phyloP scores from a whole-genome alignment of 2,113 vertebrate species.

The Glaucomys volans region DNA sequence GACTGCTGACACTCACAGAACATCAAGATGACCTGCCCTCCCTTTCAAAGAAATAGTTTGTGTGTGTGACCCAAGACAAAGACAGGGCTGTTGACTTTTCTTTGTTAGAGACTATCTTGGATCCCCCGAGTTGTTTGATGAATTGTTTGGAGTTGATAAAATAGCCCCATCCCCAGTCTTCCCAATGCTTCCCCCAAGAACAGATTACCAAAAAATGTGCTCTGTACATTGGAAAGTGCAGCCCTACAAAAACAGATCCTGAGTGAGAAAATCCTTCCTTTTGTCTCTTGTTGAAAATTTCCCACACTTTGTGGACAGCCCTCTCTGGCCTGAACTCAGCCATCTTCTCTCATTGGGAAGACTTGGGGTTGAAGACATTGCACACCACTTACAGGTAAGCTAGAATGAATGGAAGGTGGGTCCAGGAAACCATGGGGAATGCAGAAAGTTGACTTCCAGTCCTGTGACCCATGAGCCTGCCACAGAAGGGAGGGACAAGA shows the following conservation, averaged over 20 bases:
- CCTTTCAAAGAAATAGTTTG: slow-evolving; percentile 81
- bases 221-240: slow-evolving; percentile 83
- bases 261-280: slow-evolving; percentile 75
- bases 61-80: slow-evolving; percentile 71
- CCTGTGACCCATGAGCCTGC: not conserved
- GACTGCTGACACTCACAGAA: slow-evolving; percentile 68
- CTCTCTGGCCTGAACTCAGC: slow-evolving; percentile 71
- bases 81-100: slow-evolving; percentile 76
- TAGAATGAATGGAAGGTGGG: not conserved
- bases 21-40: slow-evolving; percentile 82
- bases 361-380: not conserved
- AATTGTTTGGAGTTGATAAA: slow-evolving; percentile 85
- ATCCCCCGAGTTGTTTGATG: slow-evolving; percentile 68
- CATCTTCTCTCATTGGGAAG: slow-evolving; percentile 63
- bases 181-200: slow-evolving; percentile 71
- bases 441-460: not conserved
- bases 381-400: not conserved
- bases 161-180: slow-evolving; percentile 81
- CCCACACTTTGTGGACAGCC: slow-evolving; percentile 83
- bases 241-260: slow-evolving; percentile 85
- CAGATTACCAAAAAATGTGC: slow-evolving; percentile 86
- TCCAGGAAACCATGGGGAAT: not conserved
- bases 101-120: slow-evolving; percentile 65
- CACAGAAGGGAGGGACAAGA: not conserved
- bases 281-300: slow-evolving; percentile 82